Percentiles rank a stretch among this genome's conserved stretches.
These are phyloP conservation scores for Amniataba percoides DNA, from an alignment of 2,797 vertebrate species.

Conservation along the genomic window DNA sequence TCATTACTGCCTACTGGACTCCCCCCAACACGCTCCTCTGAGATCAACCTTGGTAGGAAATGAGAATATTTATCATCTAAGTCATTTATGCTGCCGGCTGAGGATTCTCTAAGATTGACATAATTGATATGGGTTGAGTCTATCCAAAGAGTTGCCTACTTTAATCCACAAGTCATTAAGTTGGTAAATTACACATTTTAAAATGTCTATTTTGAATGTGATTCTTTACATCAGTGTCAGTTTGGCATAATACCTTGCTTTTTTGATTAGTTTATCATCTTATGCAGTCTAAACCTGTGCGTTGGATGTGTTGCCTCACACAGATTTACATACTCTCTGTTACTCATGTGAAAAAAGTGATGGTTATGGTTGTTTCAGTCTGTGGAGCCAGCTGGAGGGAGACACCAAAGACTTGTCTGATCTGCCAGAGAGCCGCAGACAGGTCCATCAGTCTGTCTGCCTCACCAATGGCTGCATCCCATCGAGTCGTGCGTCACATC, in stretches of 20 bases:
- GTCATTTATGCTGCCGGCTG: conserved; percentile 15
- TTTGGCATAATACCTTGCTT: background rate
- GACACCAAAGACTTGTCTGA: background rate
- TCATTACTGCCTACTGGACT: conserved; percentile 39
- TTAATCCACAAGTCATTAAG: background rate
- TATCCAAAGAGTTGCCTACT: background rate
- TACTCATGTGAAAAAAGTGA: background rate
- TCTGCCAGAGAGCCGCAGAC: background rate
- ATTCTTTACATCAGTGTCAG: background rate
- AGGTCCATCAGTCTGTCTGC: background rate
- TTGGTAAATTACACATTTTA: background rate
- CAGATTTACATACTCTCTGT: background rate
- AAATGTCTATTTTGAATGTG: background rate
- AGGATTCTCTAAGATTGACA: conserved; percentile 22
- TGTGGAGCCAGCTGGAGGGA: background rate
- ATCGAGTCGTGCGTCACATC: background rate
- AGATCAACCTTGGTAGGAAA: conserved; percentile 19
- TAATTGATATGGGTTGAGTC: conserved; percentile 3
- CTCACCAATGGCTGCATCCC: background rate
- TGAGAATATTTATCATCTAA: conserved; percentile 35
- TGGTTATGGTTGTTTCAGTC: background rate
- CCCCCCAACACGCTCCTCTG: conserved; percentile 20
- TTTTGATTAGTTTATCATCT: background rate
- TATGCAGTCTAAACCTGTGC: background rate
- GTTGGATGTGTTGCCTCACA: background rate